phyloP scores from a whole-genome alignment of 2,888 invertebrate genomes.

The Archaeoteleia sp. region DNA sequence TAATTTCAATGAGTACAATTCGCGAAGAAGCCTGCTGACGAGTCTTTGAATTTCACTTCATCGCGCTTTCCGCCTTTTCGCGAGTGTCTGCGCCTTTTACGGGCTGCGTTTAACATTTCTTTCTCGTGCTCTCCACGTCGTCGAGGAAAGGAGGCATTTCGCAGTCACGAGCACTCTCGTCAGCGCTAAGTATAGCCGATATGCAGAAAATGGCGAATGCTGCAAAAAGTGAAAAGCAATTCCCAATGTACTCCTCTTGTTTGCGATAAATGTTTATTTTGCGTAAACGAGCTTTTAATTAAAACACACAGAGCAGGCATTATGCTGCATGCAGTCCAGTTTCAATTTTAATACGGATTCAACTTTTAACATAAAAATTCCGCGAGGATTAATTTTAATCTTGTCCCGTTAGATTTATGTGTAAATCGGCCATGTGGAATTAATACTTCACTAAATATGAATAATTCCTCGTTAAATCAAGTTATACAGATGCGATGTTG shows the following conservation, averaged over 20 bases:
- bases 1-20: neutral
- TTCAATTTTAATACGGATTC: conserved; percentile 13
- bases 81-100: conserved; percentile 9
- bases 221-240: conserved; percentile 15
- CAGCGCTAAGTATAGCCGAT: conserved; percentile 24
- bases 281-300: conserved; percentile 31
- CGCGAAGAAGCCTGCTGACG: neutral
- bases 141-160: conserved; percentile 35
- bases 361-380: conserved; percentile 14
- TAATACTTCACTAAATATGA: too few species aligned
- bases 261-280: conserved; percentile 24
- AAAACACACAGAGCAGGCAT: conserved; percentile 6
- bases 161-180: conserved; percentile 28
- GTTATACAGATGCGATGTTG: too few species aligned
- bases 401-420: too few species aligned
- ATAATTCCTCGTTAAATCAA: too few species aligned
- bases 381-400: conserved; percentile 6
- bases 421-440: too few species aligned
- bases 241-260: conserved; percentile 25
- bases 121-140: conserved; percentile 19
- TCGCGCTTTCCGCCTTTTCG: neutral
- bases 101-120: conserved; percentile 24
- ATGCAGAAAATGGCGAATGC: conserved; percentile 19
- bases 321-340: neutral
- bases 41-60: conserved; percentile 11